A percentile compares a stretch with the other conserved stretches of the same genome.
Evolutionary conservation across 2,888 invertebrate genomes (phyloP).

Genomic region (Crioceris asparagi): DNA sequence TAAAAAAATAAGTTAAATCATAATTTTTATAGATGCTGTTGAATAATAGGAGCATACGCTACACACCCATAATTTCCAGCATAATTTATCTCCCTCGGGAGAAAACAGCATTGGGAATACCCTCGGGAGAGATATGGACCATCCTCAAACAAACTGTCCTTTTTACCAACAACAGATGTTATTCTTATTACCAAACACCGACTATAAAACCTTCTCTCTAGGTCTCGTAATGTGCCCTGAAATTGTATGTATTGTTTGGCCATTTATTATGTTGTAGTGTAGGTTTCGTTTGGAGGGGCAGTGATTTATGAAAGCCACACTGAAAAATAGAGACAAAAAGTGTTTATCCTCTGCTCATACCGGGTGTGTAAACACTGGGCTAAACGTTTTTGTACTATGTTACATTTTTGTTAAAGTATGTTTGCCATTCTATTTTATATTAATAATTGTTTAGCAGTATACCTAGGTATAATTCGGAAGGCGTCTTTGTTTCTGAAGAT

Average conservation of each 20-base stretch:
- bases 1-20: too few relatives aligned
- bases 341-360: conserved; percentile 23
- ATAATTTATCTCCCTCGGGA: background rate
- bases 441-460: too few relatives aligned
- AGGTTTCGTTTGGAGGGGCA: conserved; percentile 29
- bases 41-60: too few relatives aligned
- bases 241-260: conserved; percentile 38
- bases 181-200: conserved; percentile 31
- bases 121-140: too few relatives aligned
- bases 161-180: conserved; percentile 39
- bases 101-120: background rate
- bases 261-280: conserved; percentile 38
- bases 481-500: too few relatives aligned
- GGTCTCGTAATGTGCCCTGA: conserved; percentile 37
- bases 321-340: conserved; percentile 23
- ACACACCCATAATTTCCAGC: too few relatives aligned
- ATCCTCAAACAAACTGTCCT: conserved; percentile 30
- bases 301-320: conserved; percentile 26
- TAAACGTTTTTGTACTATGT: too few relatives aligned
- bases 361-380: conserved; percentile 17
- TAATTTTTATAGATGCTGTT: too few relatives aligned
- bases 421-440: too few relatives aligned
- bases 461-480: too few relatives aligned
- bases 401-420: too few relatives aligned
- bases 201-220: conserved; percentile 33